Evolutionary conservation across 2,113 vertebrate species (phyloP), one percentile per base, ranked within the genome.

Genomic region (Nycticryphes semicollaris): DNA sequence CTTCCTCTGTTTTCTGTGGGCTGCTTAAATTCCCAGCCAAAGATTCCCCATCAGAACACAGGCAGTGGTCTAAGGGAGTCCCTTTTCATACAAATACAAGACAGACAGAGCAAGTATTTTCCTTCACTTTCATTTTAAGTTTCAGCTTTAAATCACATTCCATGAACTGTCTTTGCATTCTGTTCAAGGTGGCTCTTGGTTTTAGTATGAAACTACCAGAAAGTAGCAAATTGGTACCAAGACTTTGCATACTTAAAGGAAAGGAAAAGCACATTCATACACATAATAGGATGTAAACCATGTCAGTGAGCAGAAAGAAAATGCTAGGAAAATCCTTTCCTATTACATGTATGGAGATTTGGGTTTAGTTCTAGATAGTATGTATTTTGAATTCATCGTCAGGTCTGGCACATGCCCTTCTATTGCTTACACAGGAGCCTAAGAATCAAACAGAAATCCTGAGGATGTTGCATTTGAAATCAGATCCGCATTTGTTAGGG

Each of bases 281-380:
- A 78, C 28, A 12, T 45, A 92, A 75, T 3, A 59, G 50, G 79
- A 72, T 94, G 73, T 64, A 90, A 96, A 70, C 22, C 39, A 35
- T 82, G 41, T 54, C 70, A 87, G 23, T 37, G 59, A 91, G 77
- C 57, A 82, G 62, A 91, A 82, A 64, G 64, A 82, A 95, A 70
- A 85, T 23, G 37, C 56, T 67, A 84, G 45, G 60, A 62, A 96
- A 96, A 97, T 92, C 70, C 73, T 84, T 59, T 84, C 51, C 74
- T 63, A 27, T 79, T 51, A 84, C 95, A 69, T 3, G 3, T 56
- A 13, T 18, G 60, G 57, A 74, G 72, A 73, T 91, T 73, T 47
- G 31, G 25, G 56, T 19, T 94, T 81, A 84, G 90, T 53, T 82
- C 85, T 94, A 73, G 54, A 12, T 7, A 51, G 69, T 11, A 28